These are phyloP conservation scores for Barnardius zonarius DNA, from an alignment of 2,113 vertebrate species.

Conservation along the genomic window DNA sequence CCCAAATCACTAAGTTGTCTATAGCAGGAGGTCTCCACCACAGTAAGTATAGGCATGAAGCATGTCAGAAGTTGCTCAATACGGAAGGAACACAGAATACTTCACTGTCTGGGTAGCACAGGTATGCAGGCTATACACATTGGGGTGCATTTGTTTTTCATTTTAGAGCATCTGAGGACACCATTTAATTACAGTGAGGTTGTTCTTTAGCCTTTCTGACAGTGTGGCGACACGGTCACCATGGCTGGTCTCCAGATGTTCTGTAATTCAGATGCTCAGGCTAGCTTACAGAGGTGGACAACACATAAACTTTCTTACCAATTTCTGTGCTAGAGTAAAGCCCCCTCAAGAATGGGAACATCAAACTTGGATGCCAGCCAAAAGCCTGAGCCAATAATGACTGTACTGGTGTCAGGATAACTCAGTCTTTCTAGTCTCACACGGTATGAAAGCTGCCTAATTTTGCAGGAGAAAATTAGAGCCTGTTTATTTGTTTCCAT, in stretches of 20 bases:
- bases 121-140: neutral
- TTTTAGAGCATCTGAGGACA: neutral
- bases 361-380: neutral
- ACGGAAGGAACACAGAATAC: neutral
- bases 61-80: neutral
- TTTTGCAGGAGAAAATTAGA: conserved; percentile 28
- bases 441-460: neutral
- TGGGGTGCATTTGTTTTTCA: neutral
- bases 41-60: neutral
- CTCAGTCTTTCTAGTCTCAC: neutral
- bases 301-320: neutral
- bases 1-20: neutral
- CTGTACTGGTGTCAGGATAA: neutral
- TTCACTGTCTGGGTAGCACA: neutral
- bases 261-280: neutral
- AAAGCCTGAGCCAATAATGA: neutral
- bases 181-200: neutral
- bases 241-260: neutral
- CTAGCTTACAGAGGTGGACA: neutral
- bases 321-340: neutral
- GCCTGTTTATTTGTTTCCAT: neutral
- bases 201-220: conserved; percentile 5
- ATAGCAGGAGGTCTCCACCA: neutral
- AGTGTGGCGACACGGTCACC: fast-evolving
- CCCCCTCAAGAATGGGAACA: neutral